A percentile compares a stretch with the other conserved stretches of the same genome.
Conservation (phyloP, 2,888 invertebrate genomes). For the Serrognathus titanus region DNA sequence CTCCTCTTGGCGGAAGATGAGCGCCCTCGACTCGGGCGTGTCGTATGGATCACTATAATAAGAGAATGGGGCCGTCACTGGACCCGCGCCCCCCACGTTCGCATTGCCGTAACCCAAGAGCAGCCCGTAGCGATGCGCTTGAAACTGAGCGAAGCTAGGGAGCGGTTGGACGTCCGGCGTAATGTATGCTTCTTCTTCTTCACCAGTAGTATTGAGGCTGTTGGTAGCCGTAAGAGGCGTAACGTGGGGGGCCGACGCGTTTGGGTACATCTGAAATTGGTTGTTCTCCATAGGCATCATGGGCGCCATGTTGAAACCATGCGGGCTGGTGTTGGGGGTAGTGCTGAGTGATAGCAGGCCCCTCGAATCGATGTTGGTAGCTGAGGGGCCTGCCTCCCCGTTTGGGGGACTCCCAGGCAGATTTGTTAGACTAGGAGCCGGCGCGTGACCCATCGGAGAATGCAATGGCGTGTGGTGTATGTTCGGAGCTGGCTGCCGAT, state of each 20-base stretch:
- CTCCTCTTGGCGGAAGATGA: slow-evolving; percentile 29
- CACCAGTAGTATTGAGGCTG: slow-evolving; percentile 83
- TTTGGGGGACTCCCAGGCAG: slow-evolving; percentile 81
- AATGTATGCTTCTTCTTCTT: slow-evolving; percentile 43
- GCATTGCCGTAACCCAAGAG: slow-evolving; percentile 47
- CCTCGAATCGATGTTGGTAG: slow-evolving; percentile 82
- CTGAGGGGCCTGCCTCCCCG: slow-evolving; percentile 95
- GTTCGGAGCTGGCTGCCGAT: slow-evolving; percentile 57
- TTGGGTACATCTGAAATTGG: slow-evolving; percentile 68
- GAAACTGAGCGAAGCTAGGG: slow-evolving; percentile 66
- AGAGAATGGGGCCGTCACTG: slow-evolving; percentile 45
- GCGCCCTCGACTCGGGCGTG: slow-evolving; percentile 28
- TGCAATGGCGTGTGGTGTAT: slow-evolving; percentile 57
- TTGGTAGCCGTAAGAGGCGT: slow-evolving; percentile 65
- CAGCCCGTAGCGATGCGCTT: slow-evolving; percentile 49
- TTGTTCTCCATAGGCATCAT: slow-evolving; percentile 47
- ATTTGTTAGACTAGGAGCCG: slow-evolving; percentile 32
- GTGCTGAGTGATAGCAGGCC: slow-evolving; percentile 83
- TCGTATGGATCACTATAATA: slow-evolving; percentile 29
- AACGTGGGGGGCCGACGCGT: slow-evolving; percentile 84
- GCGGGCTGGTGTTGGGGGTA: slow-evolving; percentile 63
- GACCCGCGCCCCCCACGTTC: slow-evolving; percentile 75
- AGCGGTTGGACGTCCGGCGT: slow-evolving; percentile 50
- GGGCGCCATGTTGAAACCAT: slow-evolving; percentile 47
- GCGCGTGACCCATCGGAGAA: slow-evolving; percentile 35